Evolutionary conservation across 2,113 vertebrate species (phyloP), one percentile per base, ranked within the genome.

Genomic region (Syrmaticus mikado): DNA sequence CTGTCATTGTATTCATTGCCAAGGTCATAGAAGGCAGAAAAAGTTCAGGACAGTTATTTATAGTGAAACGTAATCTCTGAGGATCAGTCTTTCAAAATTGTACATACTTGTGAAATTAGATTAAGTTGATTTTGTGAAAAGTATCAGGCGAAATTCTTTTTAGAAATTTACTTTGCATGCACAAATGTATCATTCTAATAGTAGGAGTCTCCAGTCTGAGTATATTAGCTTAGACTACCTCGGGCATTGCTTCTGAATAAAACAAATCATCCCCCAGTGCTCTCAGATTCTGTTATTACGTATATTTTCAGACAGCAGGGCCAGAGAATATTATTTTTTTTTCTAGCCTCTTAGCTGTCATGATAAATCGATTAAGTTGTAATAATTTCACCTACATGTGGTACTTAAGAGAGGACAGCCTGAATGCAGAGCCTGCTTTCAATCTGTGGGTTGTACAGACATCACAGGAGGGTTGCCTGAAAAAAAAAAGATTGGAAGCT

Each of bases 1-100:
- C 38, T 58, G 45, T 41, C 67, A 21, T 92, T 92, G 68, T 72
- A 50, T 82, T 90, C 53, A 48, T 87, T 92, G 64, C 41, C 18
- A 36, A 93, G 86, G 79, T 94, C 95, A 94, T 65, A 32, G 75
- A 82, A 94, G 82, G 67, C 90, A 84, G 81, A 71, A 89, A 94
- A 95, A 95, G 32, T 36, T 73, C 48, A 92, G 84, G 81, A 87
- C 48, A 82, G 58, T 91, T 92, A 53, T 87, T 92, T 96, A 61
- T 58, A 68, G 75, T 82, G 46, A 74, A 96, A 65, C 61, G 41
- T 72, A 77, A 85, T 85, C 50, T 85, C 71, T 84, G 88, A 86
- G 19, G 71, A 85, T 71, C 55, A 46, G 25, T 28, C 67, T 82
- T 78, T 89, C 64, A 48, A 71, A 94, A 38, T 16, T 8, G 24